phyloP scores from a whole-genome alignment of 2,113 vertebrate species.

The Neopipo cinnamomea region DNA sequence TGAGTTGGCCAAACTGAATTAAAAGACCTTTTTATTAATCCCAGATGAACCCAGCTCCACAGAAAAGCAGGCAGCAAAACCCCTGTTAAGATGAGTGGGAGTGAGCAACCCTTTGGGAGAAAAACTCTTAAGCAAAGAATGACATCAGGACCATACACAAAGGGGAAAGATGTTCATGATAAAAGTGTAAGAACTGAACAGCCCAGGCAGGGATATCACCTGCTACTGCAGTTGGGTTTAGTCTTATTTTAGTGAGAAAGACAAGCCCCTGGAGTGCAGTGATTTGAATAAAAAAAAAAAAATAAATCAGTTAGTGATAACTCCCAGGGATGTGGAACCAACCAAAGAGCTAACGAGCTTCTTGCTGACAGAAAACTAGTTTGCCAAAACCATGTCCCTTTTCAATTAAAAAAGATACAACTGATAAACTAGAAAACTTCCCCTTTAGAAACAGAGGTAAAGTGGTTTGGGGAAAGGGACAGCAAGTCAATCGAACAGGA shows the following conservation, averaged over 20 bases:
- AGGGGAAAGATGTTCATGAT: not conserved
- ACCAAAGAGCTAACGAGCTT: constrained; percentile 28
- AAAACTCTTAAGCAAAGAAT: not conserved
- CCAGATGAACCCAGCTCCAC: constrained; percentile 8
- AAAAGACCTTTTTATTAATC: constrained; percentile 41
- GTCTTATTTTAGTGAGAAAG: constrained; percentile 10
- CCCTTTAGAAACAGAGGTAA: constrained; percentile 16
- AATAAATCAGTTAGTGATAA: constrained; percentile 24
- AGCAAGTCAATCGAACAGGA: constrained; percentile 25
- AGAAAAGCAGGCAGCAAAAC: not conserved
- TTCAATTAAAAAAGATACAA: constrained; percentile 43
- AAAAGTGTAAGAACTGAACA: not conserved
- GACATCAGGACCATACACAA: not conserved
- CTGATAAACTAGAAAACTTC: constrained; percentile 9
- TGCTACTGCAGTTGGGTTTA: not conserved
- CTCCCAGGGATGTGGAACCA: constrained; percentile 20
- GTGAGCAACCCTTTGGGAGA: not conserved
- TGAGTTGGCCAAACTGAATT: not conserved
- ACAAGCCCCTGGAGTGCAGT: not conserved
- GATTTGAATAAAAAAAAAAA: not conserved
- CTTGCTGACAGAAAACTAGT: constrained; percentile 25
- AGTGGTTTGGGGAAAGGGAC: constrained; percentile 26
- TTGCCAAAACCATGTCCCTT: constrained; percentile 40
- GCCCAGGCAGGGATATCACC: not conserved
- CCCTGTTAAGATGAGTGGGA: not conserved